Percentiles rank a stretch among this genome's conserved stretches.
These are phyloP conservation scores for Anthoscopus minutus DNA, from an alignment of 2,113 vertebrate species.

Conservation along the genomic window DNA sequence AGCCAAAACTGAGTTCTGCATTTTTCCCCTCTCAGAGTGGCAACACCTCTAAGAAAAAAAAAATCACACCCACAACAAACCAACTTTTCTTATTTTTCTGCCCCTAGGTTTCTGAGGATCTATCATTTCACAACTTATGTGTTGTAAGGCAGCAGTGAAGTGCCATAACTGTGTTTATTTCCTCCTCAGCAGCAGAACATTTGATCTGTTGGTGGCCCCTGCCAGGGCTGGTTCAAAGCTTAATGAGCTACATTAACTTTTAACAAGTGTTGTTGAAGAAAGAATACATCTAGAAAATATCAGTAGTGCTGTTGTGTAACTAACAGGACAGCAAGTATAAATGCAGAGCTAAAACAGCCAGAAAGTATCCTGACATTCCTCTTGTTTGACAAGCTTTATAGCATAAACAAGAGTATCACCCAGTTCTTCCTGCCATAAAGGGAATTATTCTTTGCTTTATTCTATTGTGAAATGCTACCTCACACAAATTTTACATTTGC, in stretches of 20 bases:
- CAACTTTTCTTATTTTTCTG: background rate
- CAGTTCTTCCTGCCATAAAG: background rate
- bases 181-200: background rate
- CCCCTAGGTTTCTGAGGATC: background rate
- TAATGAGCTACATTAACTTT: background rate
- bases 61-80: background rate
- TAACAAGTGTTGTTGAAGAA: background rate
- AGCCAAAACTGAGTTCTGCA: background rate
- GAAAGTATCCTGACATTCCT: background rate
- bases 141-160: background rate
- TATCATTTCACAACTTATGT: background rate
- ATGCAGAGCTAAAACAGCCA: background rate
- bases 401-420: background rate
- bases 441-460: background rate
- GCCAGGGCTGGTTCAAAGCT: background rate
- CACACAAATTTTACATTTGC: background rate
- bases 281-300: background rate
- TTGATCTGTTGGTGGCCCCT: background rate
- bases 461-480: background rate
- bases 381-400: background rate
- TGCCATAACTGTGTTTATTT: background rate
- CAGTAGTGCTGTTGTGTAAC: background rate
- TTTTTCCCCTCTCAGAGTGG: fast-evolving
- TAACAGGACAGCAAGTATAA: background rate
- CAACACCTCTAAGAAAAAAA: background rate